phyloP scores from a whole-genome alignment of 2,797 vertebrate genomes.

The Danio albolineatus region DNA sequence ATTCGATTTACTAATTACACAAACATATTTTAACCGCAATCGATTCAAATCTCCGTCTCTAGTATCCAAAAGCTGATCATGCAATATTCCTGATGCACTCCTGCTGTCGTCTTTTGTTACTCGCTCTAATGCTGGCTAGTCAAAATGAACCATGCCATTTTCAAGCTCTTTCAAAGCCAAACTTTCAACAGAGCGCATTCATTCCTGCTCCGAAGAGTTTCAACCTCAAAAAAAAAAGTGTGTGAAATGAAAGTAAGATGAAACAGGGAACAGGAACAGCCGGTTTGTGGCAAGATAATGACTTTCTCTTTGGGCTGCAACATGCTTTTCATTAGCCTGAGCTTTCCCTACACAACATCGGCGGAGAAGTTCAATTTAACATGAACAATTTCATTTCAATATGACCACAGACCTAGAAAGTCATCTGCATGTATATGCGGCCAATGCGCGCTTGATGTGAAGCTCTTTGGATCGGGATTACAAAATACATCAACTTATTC shows the following conservation, averaged over 20 bases:
- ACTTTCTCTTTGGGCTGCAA: slow-evolving; percentile 26
- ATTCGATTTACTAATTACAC: slow-evolving; percentile 31
- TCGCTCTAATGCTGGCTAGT: not conserved
- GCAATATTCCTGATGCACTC: slow-evolving; percentile 15
- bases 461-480: not conserved
- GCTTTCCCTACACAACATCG: slow-evolving; percentile 18
- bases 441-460: not conserved
- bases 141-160: slow-evolving; percentile 3
- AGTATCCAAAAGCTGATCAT: slow-evolving; percentile 17
- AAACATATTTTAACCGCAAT: slow-evolving; percentile 5
- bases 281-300: slow-evolving; percentile 42
- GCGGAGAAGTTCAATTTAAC: slow-evolving; percentile 28
- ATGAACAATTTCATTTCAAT: slow-evolving; percentile 21
- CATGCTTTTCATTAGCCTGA: slow-evolving; percentile 46
- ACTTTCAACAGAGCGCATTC: not conserved
- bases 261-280: slow-evolving; percentile 2
- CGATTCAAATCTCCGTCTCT: not conserved
- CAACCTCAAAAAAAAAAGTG: not conserved
- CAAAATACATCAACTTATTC: not conserved
- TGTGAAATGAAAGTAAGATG: slow-evolving; percentile 28
- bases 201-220: not conserved
- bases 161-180: slow-evolving; percentile 9
- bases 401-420: slow-evolving; percentile 1
- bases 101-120: not conserved
- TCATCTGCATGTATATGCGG: slow-evolving; percentile 24